A percentile compares a stretch with the other conserved stretches of the same genome.
These are phyloP conservation scores for Lepilemur ruficaudatus DNA, from an alignment of 2,797 vertebrate species.

Conservation along the genomic window DNA sequence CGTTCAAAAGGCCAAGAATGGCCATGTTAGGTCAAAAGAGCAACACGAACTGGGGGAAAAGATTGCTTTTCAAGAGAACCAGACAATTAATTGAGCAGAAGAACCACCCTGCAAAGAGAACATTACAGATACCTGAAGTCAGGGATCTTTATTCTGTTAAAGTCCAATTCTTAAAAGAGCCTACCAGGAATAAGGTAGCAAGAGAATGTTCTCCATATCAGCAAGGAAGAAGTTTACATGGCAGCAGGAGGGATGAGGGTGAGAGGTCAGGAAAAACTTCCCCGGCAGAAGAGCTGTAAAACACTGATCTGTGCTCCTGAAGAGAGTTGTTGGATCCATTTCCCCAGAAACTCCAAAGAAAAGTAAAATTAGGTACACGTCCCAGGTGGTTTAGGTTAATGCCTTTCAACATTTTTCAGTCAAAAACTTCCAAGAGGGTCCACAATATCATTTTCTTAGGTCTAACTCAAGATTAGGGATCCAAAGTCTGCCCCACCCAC, in stretches of 20 bases:
- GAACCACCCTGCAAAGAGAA: conserved; percentile 56
- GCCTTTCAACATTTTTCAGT: neutral
- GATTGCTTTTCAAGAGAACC: conserved; percentile 65
- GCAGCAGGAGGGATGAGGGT: neutral
- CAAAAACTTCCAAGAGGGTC: neutral
- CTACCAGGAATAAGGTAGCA: neutral
- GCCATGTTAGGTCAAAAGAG: conserved; percentile 72
- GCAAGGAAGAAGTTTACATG: neutral
- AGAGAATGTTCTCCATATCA: neutral
- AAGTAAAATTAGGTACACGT: neutral
- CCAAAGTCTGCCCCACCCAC: neutral
- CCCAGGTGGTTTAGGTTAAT: neutral
- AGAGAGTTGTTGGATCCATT: neutral
- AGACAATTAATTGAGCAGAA: conserved; percentile 73
- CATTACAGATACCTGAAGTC: neutral
- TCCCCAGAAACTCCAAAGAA: conserved; percentile 34
- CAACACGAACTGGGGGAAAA: conserved; percentile 76
- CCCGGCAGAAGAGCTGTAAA: neutral
- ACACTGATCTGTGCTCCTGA: neutral
- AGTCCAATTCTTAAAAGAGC: neutral
- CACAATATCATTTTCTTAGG: neutral
- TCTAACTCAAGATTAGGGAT: neutral
- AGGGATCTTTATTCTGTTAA: conserved; percentile 46
- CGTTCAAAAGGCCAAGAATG: conserved; percentile 71
- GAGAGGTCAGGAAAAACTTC: conserved; percentile 11